These are phyloP conservation scores for Hyperoodon ampullatus DNA, from an alignment of 2,113 vertebrate genomes.

Conservation along the genomic window DNA sequence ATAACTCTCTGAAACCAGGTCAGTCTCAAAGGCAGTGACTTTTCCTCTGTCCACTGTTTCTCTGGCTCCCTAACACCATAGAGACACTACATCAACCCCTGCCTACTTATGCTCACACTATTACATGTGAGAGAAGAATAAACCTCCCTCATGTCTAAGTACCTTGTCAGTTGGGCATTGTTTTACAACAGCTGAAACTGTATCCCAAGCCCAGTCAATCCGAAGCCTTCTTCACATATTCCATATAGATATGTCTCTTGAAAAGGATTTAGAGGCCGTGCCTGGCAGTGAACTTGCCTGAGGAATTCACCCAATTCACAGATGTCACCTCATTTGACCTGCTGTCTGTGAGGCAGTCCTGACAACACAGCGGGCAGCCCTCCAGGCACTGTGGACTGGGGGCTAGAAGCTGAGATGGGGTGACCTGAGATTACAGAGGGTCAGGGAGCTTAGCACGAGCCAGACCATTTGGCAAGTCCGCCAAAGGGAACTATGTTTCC, in stretches of 20 bases:
- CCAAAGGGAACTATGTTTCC: neutral
- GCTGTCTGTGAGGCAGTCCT: neutral
- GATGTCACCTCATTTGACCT: neutral
- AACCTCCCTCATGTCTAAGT: neutral
- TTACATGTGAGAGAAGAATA: neutral
- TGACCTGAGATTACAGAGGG: neutral
- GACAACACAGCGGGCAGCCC: neutral
- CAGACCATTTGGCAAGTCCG: neutral
- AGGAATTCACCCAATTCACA: neutral
- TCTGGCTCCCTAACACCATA: neutral
- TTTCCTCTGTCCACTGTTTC: neutral
- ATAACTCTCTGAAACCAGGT: neutral
- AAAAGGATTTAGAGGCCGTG: neutral
- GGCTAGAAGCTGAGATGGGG: neutral
- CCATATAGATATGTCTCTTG: neutral
- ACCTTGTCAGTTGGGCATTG: neutral
- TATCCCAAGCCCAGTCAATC: neutral
- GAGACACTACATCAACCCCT: neutral
- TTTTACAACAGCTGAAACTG: neutral
- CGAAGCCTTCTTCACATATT: neutral
- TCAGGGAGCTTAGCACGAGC: neutral
- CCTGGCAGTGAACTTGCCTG: neutral
- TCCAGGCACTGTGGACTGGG: neutral
- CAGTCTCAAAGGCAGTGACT: neutral
- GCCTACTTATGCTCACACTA: neutral